Percentiles rank a stretch among this genome's conserved stretches.
These are phyloP conservation scores for Eumeta japonica DNA, from an alignment of 1,140 invertebrate species.

Conservation along the genomic window DNA sequence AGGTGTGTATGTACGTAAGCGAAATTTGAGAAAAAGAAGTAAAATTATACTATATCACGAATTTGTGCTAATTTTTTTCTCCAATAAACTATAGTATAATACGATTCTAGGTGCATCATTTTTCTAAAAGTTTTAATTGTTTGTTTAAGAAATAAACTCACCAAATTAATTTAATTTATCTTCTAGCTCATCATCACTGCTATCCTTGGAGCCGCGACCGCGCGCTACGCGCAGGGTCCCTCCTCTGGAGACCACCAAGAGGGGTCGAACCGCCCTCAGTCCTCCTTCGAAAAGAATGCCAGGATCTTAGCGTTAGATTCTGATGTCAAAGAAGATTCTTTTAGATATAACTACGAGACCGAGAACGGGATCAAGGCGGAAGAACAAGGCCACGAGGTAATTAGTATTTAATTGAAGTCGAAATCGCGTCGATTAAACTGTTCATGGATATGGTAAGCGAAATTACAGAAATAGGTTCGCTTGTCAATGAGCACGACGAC, in stretches of 20 bases:
- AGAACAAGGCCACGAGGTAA: slow-evolving; percentile 45
- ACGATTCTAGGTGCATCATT: too few relatives aligned
- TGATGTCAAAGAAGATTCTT: slow-evolving; percentile 44
- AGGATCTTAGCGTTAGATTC: slow-evolving; percentile 38
- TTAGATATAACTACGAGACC: slow-evolving; percentile 46
- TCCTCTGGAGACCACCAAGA: slow-evolving; percentile 19
- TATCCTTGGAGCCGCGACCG: slow-evolving; percentile 33
- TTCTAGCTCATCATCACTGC: slow-evolving; percentile 37
- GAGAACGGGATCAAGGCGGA: slow-evolving; percentile 50
- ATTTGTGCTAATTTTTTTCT: too few relatives aligned
- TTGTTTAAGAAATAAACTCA: too few relatives aligned
- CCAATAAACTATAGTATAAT: too few relatives aligned
- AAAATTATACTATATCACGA: too few relatives aligned
- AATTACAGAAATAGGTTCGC: neutral
- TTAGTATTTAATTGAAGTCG: neutral
- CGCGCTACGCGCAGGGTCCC: slow-evolving; percentile 19
- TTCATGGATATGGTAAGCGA: neutral
- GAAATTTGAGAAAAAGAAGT: too few relatives aligned
- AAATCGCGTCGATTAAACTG: neutral
- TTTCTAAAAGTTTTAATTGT: too few relatives aligned
- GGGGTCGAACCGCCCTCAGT: slow-evolving; percentile 39
- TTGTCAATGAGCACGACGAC: neutral
- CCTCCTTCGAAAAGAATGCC: slow-evolving; percentile 35
- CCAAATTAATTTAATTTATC: too few relatives aligned
- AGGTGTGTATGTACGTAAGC: too few relatives aligned